Evolutionary conservation across 1,140 invertebrate genomes (phyloP).

Genomic region (Papilio polytes): DNA sequence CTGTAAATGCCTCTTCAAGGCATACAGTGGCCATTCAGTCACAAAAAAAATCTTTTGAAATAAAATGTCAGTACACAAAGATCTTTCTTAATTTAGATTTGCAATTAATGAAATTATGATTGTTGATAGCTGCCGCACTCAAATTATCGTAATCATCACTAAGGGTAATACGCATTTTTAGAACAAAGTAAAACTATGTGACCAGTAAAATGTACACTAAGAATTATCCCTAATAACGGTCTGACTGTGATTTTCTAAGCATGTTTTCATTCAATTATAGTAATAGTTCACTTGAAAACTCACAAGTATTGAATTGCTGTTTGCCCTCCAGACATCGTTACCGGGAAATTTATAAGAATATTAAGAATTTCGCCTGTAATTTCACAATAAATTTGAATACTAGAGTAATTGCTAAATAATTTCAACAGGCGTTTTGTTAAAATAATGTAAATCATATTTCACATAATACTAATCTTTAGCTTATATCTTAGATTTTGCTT

Average conservation of each 20-base stretch:
- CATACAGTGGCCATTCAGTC: no score
- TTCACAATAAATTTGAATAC: neutral
- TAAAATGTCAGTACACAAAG: no score
- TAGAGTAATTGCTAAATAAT: neutral
- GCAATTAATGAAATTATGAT: neutral
- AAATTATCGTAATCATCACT: neutral
- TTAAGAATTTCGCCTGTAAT: neutral
- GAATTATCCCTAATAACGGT: no score
- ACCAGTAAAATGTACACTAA: no score
- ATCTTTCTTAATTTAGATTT: neutral
- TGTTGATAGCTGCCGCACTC: neutral
- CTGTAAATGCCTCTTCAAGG: no score
- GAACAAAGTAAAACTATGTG: neutral
- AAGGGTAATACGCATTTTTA: neutral
- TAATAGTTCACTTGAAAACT: neutral
- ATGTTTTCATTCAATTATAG: neutral
- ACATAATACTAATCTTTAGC: neutral
- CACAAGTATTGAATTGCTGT: neutral
- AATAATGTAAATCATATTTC: neutral
- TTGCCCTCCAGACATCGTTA: neutral
- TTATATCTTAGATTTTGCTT: constrained; percentile 8
- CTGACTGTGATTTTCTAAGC: no score
- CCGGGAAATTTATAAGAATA: neutral
- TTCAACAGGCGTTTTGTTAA: neutral
- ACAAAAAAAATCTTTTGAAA: no score